Base-by-base conservation (phyloP, 2,113 vertebrate genomes). In the Turnix velox region DNA sequence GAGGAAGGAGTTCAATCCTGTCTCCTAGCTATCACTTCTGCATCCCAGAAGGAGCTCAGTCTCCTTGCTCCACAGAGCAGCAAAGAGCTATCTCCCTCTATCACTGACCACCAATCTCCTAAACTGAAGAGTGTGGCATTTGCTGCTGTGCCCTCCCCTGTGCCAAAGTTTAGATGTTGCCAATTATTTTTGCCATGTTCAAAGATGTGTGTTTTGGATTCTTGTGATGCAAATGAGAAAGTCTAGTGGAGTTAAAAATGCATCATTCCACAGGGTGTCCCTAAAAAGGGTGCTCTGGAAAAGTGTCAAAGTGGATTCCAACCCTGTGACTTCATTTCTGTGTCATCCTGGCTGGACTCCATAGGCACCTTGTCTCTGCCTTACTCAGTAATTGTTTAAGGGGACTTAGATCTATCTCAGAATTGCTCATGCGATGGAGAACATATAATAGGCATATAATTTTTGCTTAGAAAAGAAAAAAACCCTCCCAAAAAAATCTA, bases 391-490 rank as follows among this genome's bases (percentile, higher is more conserved):
- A 48, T 68, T 87, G 9, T 68, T 92, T 57, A 58, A 58, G 23
- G 14, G 61, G 52, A 42, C 7, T 74, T 52, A 25, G 7, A 42
- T 75, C 68, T 76, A 43, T 25, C 27, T 73, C 85, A 81, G 37
- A 17, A 51, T 31, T 13, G 2, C 46, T 42, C 22, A 6, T 33
- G 49, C 37, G 24, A 89, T 76, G 35, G 74, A 87, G 30, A 73
- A 4, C 19, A 14, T 48, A 33, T 73, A 89, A 55, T 7, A 14
- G 7, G 13, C 51, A 43, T 59, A 49, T 35, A 58, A 5, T 24
- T 79, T 91, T 82, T 79, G 35, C 55, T 86, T 48, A 67, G 59
- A 28, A 73, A 88, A 87, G 31, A 66, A 48, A 87, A 79, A 94
- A 91, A 52, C 67, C n/a, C 49, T 85, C 48, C 40, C 18, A 0